Base-by-base conservation (phyloP, 2,888 invertebrate genomes). In the Drosophila subsilvestris region DNA sequence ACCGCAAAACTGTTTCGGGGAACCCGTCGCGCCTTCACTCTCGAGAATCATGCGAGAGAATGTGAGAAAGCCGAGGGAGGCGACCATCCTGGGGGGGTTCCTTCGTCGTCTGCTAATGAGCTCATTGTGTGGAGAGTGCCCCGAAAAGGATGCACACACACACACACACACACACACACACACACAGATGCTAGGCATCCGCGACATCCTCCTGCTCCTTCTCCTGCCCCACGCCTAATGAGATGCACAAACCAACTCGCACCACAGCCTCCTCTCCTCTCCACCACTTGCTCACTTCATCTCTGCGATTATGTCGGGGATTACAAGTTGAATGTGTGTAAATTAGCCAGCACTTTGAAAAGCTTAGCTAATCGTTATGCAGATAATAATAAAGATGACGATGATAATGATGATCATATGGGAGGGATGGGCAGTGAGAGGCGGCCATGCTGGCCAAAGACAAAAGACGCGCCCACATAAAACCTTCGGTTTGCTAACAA, bases 341-440 rank as follows among this genome's bases (percentile, higher is more conserved):
- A 80, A 84, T 82, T 82, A 82, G 88, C 74, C 61, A 63, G 58
- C 37, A 57, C 58, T 70, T 70, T 51, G 58, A 58, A 68, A 69
- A 59, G 67, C 67, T 59, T 59, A 70, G 67, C 67, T 56, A 49
- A 45, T 20, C 56, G 37, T 54, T 48, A 29, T 68, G 32, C 29
- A 54, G 42, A 48, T 14, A 29, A 22, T 48, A 43, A 67, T 66
- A 49, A 66, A 67, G 27, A 65, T 66, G 42, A 12, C 20, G 10
- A 18, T 42, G 14, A 49, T 14, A 22, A 27, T 27, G 18, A 44
- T 54, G 51, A 42, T n/a, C 6, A 18, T 17, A 27, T n/a, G n/a
- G n/a, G n/a, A n/a, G 27, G 44, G 14, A 65, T 25, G 53, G 54
- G 48, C n/a, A 48, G 12, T 18, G 27, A 42, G 27, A 51, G 29